Base-by-base conservation (phyloP, 2,888 invertebrate species). In the Ophion obscuratus region DNA sequence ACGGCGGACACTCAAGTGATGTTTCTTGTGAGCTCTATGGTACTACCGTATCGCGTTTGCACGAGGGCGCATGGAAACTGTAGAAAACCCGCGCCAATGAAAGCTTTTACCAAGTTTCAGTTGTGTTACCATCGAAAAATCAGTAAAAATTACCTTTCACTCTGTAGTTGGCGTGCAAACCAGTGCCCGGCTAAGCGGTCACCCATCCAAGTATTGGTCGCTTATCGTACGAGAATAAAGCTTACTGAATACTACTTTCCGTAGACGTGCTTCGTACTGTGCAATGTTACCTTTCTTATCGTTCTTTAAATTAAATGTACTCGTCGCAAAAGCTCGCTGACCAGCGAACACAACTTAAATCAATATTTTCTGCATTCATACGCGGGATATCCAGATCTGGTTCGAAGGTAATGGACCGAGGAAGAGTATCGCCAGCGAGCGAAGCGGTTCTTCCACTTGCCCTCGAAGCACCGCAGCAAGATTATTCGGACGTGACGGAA, bases 361-460 rank as follows among this genome's bases (percentile, higher is more conserved):
- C 14, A 17, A 14, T 31, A 57, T 31, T 47, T 53, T 71, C 36
- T 36, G 5, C 7, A 36, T 36, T 36, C 9, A 4, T 31, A 31
- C 31, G 11, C 44, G 53, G 53, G 27, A 36, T 47, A 11, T 17
- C 92, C 94, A 95, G 96, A 95, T 96, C 96, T 40, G 96, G 96
- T 36, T 96, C 95, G 10, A 96, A 97, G 94, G 96, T 96, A n/a
- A 95, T 96, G 94, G 96, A 96, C 89, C 93, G 95, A 82, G 95
- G 95, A 70, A 94, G 96, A 88, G 94, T 96, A 47, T 96, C 96
- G 31, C 96, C 96, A 17, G 96, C 96, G 3, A 95, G 95, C 61
- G 96, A 96, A 94, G 95, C 95, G 10, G 94, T 95, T 44, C 93
- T 94, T 84, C 93, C 94, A 0, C 89, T 93, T 36, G 88, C 92